Evolutionary conservation across 2,113 vertebrate species (phyloP), one percentile per base, ranked within the genome.

Genomic region (Chionomys nivalis): DNA sequence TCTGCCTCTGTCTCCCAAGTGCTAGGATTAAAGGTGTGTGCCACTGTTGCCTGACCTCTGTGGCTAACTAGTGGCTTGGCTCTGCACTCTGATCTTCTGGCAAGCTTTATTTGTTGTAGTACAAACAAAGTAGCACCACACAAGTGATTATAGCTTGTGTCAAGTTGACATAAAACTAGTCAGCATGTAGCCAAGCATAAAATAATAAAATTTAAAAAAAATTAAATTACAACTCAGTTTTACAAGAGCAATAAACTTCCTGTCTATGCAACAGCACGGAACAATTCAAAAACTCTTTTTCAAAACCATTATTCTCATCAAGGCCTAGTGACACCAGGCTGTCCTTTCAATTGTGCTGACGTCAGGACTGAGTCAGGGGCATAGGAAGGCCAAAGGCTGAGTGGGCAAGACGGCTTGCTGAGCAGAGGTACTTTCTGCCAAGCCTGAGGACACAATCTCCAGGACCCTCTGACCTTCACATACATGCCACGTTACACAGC

Each of bases 201-300:
- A 44, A 76, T 7, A 44, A 76, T 47, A 47, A 77, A 14, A 31
- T 77, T 77, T 0, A 9, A 21, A 33, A 76, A 31, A 86, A 52
- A 49, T 44, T 70, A 55, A 77, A 49, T 58, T 58, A 68, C 14
- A 77, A 90, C 55, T 63, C 39, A 58, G 68, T 92, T 39, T 72
- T 81, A 75, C 16, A 94, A 95, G 36, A 85, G 61, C 36, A 39
- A 16, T 85, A 79, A 88, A 39, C 4, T 70, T 42, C 44, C 68
- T 88, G 82, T 77, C 87, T 90, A 8, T 49, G 77, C 8, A 65
- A 2, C n/a, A 90, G 21, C 72, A 79, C 13, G 7, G 91, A 89
- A n/a, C 28, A 36, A 63, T 39, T 94, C 66, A 86, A 86, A 95
- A 92, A 7, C 55, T 68, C 24, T 39, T 85, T 91, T 36, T 94